These are phyloP conservation scores for Bos indicus DNA, from an alignment of 2,113 vertebrate genomes.

Conservation along the genomic window DNA sequence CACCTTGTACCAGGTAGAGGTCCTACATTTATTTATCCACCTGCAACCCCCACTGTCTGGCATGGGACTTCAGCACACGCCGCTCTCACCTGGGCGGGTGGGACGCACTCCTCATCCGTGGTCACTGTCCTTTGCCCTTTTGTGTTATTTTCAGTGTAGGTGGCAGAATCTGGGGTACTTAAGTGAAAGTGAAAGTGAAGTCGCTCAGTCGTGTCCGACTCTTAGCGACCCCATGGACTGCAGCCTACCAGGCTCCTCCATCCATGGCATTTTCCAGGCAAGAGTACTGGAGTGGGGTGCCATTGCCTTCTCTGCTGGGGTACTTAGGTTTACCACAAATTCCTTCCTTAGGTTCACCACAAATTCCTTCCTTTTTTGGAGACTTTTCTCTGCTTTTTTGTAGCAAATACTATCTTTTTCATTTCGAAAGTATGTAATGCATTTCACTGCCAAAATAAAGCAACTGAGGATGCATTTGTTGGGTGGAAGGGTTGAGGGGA, in stretches of 20 bases:
- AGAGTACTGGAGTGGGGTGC: too few species aligned
- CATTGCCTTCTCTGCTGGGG: too few species aligned
- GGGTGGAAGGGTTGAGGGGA: neutral
- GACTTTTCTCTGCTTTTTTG: neutral
- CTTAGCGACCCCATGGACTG: too few species aligned
- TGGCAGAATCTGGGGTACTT: neutral
- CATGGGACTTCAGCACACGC: rapidly evolving
- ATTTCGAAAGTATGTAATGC: neutral
- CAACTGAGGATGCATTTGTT: neutral
- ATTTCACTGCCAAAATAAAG: neutral
- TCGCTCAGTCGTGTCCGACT: too few species aligned
- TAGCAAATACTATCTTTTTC: neutral
- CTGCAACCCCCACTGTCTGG: neutral
- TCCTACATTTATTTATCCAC: neutral
- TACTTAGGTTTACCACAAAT: too few species aligned
- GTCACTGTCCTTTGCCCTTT: neutral
- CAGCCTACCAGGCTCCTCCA: too few species aligned
- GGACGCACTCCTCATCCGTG: rapidly evolving
- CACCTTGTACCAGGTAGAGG: neutral
- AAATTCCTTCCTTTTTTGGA: neutral
- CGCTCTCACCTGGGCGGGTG: rapidly evolving
- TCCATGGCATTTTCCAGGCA: too few species aligned
- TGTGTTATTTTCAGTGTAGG: neutral
- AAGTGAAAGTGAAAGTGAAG: too few species aligned
- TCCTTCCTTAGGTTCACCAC: neutral